These are phyloP conservation scores for Octonoba sinensis DNA, from an alignment of 2,888 invertebrate species.

Conservation along the genomic window DNA sequence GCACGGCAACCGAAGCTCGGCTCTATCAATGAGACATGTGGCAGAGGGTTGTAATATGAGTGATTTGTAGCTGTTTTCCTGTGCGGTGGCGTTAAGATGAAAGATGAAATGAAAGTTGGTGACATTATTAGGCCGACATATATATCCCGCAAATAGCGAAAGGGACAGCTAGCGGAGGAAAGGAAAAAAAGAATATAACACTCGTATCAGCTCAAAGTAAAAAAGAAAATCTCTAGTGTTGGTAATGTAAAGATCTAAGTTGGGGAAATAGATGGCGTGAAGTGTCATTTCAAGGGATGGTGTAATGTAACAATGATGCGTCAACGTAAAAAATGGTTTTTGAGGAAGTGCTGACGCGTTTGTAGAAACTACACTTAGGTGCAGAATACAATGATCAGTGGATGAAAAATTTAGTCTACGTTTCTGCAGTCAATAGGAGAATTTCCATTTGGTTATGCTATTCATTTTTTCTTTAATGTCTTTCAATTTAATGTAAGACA, in stretches of 20 bases:
- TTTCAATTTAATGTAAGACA: no score
- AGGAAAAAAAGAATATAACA: constrained; percentile 8
- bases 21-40: constrained; percentile 44
- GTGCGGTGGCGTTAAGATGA: constrained; percentile 64
- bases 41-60: constrained; percentile 62
- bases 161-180: constrained; percentile 12
- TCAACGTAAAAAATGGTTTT: constrained; percentile 31
- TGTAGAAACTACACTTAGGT: no score
- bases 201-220: no score
- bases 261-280: constrained; percentile 6
- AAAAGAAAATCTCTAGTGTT: constrained; percentile 12
- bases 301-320: constrained; percentile 29
- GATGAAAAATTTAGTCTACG: neutral
- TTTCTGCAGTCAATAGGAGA: neutral
- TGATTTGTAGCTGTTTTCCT: constrained; percentile 65
- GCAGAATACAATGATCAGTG: neutral
- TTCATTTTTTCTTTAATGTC: no score
- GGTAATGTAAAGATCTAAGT: constrained; percentile 29
- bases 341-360: neutral
- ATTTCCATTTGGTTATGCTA: neutral
- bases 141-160: constrained; percentile 50
- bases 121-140: constrained; percentile 62
- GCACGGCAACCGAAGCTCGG: constrained; percentile 8
- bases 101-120: constrained; percentile 63
- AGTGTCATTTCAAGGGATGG: constrained; percentile 21